Percentiles rank a stretch among this genome's conserved stretches.
Evolutionary conservation across 2,888 invertebrate genomes (phyloP).

Genomic region (Pharmacophagus antenor): DNA sequence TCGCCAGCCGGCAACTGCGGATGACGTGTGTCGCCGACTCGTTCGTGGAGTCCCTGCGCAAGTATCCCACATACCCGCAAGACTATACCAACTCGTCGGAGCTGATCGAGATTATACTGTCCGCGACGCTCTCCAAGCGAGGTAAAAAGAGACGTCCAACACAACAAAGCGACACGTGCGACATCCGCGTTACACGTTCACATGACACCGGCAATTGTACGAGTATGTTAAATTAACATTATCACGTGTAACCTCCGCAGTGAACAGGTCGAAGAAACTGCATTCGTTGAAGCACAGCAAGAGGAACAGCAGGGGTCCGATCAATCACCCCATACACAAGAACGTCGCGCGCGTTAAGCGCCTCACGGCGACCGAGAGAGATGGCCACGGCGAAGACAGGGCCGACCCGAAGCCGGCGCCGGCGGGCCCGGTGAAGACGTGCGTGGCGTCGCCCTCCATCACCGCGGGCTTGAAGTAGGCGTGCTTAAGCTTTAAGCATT

Average conservation of each 20-base stretch:
- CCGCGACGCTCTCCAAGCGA: constrained; percentile 50
- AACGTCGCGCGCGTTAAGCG: background rate
- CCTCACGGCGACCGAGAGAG: background rate
- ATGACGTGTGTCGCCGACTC: constrained; percentile 46
- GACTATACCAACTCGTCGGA: constrained; percentile 51
- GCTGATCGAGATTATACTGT: constrained; percentile 56
- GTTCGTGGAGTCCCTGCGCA: constrained; percentile 60
- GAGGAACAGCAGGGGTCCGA: constrained; percentile 15
- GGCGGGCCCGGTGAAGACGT: background rate
- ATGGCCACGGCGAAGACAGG: background rate
- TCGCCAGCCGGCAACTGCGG: constrained; percentile 32
- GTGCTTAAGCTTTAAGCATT: background rate
- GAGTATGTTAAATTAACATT: too few relatives aligned
- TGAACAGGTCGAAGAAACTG: constrained; percentile 15
- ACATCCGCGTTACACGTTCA: too few relatives aligned
- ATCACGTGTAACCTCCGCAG: too few relatives aligned
- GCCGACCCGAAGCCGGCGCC: background rate
- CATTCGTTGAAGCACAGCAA: constrained; percentile 31
- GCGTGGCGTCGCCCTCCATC: background rate
- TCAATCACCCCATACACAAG: constrained; percentile 6
- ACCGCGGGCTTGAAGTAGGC: background rate
- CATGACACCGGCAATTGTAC: background rate
- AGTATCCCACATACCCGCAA: constrained; percentile 52
- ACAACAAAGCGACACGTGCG: too few relatives aligned
- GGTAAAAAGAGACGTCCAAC: too few relatives aligned